Percentiles rank a stretch among this genome's conserved stretches.
phyloP scores from a whole-genome alignment of 2,113 vertebrate species.

The Bufo bufo region DNA sequence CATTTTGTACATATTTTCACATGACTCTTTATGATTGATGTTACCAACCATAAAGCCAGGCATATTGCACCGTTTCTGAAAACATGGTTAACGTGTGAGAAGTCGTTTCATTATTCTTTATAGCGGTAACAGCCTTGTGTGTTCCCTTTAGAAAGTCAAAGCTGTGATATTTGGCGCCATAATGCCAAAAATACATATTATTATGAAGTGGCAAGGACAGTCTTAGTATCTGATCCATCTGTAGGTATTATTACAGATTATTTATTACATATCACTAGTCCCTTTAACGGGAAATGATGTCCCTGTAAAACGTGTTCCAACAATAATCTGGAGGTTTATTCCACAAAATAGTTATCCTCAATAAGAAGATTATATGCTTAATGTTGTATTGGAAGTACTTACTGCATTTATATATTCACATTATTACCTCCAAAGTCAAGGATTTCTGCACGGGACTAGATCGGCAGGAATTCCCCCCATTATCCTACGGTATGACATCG shows the following conservation, averaged over 20 bases:
- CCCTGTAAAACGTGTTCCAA: neutral
- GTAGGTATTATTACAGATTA: neutral
- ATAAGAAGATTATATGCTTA: conserved; percentile 45
- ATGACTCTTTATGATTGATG: too few species aligned
- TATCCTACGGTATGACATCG: neutral
- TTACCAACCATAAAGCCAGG: too few species aligned
- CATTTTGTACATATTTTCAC: too few species aligned
- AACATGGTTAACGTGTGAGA: neutral
- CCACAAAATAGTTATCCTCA: conserved; percentile 41
- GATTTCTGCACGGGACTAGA: neutral
- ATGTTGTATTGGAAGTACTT: conserved; percentile 16
- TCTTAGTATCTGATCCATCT: neutral
- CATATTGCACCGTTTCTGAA: neutral
- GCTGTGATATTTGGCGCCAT: neutral
- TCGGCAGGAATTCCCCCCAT: conserved; percentile 5
- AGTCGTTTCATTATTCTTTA: neutral
- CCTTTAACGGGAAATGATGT: neutral
- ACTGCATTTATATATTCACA: neutral
- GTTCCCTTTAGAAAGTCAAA: too few species aligned
- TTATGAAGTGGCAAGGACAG: neutral
- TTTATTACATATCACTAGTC: neutral
- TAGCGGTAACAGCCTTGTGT: neutral
- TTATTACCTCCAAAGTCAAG: conserved; percentile 2
- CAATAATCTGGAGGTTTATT: conserved; percentile 38
- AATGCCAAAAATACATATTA: neutral